Percentiles rank a stretch among this genome's conserved stretches.
Evolutionary conservation across 1,140 invertebrate species (phyloP).

Genomic region (Pseudobourletiella spinata): DNA sequence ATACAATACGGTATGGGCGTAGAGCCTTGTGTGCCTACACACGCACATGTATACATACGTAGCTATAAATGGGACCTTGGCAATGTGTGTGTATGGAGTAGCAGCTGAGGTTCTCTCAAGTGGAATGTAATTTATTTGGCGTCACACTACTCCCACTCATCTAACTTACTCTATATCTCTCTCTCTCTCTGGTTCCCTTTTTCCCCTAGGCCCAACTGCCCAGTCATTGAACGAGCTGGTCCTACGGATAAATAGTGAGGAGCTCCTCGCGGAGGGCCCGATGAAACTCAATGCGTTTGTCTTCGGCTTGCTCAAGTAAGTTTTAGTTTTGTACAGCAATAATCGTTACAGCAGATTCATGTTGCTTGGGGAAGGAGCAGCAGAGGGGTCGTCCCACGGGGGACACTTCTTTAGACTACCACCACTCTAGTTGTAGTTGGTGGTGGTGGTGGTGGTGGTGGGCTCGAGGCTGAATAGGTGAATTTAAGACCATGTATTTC

Average conservation of each 20-base stretch:
- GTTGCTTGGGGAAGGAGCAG: too few species aligned
- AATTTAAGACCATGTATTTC: neutral
- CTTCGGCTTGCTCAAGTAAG: constrained; percentile 78
- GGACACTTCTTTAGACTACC: too few species aligned
- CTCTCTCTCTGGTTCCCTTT: too few species aligned
- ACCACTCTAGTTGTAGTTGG: neutral
- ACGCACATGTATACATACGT: neutral
- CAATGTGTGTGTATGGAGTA: too few species aligned
- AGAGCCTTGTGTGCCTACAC: too few species aligned
- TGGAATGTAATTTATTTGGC: too few species aligned
- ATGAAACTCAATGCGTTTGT: constrained; percentile 85
- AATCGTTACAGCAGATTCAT: neutral
- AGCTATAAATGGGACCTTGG: too few species aligned
- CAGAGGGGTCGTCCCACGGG: too few species aligned
- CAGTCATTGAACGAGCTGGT: constrained; percentile 78
- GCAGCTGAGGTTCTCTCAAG: too few species aligned
- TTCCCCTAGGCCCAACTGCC: constrained; percentile 56
- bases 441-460: neutral
- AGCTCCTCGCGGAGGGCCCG: constrained; percentile 69
- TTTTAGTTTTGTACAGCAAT: constrained; percentile 28
- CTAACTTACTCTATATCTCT: too few species aligned
- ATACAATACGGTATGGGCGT: constrained; percentile 63
- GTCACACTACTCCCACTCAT: neutral
- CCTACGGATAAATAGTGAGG: constrained; percentile 71
- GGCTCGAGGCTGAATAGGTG: neutral